phyloP scores from a whole-genome alignment of 2,113 vertebrate genomes.

The Trinectes maculatus region DNA sequence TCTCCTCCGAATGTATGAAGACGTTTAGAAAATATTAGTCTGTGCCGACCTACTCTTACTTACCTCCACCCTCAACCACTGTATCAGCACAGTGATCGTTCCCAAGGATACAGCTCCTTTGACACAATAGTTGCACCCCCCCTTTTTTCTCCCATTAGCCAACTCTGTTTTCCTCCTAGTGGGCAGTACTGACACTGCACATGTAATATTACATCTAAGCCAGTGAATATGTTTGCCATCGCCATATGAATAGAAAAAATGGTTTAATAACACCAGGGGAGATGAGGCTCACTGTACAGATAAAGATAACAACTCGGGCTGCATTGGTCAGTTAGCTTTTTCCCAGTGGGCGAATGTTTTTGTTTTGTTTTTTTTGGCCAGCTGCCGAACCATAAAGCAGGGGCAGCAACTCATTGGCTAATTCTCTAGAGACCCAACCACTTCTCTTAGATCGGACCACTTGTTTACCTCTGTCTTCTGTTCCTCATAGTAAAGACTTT shows the following conservation, averaged over 20 bases:
- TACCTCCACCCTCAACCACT: conserved; percentile 11
- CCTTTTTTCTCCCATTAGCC: conserved; percentile 3
- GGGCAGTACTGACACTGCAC: not conserved
- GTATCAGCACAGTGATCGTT: conserved; percentile 16
- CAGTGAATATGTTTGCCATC: too few relatives aligned
- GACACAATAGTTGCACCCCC: not conserved
- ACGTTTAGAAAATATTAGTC: not conserved
- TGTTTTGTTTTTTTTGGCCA: too few relatives aligned
- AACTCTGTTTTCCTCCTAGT: not conserved
- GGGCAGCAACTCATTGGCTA: too few relatives aligned
- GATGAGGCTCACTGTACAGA: not conserved
- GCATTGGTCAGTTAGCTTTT: too few relatives aligned
- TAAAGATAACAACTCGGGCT: not conserved
- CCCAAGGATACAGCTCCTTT: conserved; percentile 5
- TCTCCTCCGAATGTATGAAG: not conserved
- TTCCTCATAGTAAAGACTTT: too few relatives aligned
- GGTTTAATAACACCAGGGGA: not conserved
- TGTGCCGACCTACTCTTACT: conserved; percentile 6
- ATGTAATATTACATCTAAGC: conserved; percentile 1
- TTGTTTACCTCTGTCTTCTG: too few relatives aligned
- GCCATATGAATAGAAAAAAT: not conserved
- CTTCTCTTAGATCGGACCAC: too few relatives aligned
- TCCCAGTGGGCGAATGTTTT: too few relatives aligned
- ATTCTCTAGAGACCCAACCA: too few relatives aligned
- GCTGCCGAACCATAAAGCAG: too few relatives aligned